Evolutionary conservation across 1,140 invertebrate species (phyloP).

Genomic region (Megathymus violae): DNA sequence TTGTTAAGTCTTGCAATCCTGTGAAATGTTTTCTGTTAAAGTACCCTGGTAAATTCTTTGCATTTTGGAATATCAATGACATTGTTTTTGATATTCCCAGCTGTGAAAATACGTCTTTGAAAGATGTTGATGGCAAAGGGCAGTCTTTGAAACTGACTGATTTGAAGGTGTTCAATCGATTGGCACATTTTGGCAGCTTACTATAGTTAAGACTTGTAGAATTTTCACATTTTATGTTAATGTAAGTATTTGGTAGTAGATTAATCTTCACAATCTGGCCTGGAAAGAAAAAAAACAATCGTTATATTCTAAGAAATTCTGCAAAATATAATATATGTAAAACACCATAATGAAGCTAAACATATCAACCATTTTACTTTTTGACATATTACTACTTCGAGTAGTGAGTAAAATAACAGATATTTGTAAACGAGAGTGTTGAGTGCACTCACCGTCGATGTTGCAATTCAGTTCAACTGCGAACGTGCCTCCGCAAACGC

Average conservation of each 20-base stretch:
- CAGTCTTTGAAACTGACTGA: slow-evolving; percentile 79
- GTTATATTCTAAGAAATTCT: no score
- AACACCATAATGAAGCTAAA: no score
- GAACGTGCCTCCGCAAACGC: slow-evolving; percentile 75
- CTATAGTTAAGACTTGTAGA: slow-evolving; percentile 65
- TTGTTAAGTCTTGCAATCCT: slow-evolving; percentile 78
- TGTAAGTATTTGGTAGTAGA: slow-evolving; percentile 69
- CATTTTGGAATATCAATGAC: slow-evolving; percentile 77
- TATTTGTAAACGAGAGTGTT: slow-evolving; percentile 46
- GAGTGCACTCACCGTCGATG: slow-evolving; percentile 75
- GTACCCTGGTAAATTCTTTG: slow-evolving; percentile 74
- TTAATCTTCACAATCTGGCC: slow-evolving; percentile 69
- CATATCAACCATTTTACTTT: slow-evolving; percentile 16
- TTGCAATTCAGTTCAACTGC: slow-evolving; percentile 77
- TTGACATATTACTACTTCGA: slow-evolving; percentile 11
- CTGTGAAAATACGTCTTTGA: slow-evolving; percentile 68
- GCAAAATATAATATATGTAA: no score
- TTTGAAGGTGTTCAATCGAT: slow-evolving; percentile 62
- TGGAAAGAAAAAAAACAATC: slow-evolving; percentile 66
- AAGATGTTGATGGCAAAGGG: slow-evolving; percentile 71
- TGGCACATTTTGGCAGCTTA: slow-evolving; percentile 73
- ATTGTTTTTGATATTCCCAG: slow-evolving; percentile 77
- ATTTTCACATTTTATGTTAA: slow-evolving; percentile 75
- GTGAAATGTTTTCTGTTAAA: slow-evolving; percentile 82
- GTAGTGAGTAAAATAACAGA: slow-evolving; percentile 41